Evolutionary conservation across 2,797 vertebrate species (phyloP).

Genomic region (Sebastes trivittatus): DNA sequence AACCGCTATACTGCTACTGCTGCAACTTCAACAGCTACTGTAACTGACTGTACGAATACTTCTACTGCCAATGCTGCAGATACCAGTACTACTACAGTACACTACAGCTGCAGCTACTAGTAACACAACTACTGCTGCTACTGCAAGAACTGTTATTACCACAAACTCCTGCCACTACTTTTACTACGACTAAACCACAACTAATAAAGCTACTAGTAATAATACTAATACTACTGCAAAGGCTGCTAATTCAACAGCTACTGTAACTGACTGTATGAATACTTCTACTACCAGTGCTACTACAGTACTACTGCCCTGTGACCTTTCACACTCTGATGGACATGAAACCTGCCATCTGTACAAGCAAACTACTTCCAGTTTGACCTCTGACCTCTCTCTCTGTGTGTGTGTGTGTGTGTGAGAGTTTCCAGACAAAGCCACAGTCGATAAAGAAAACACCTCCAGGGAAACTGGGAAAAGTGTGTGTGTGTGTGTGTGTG

Average conservation of each 20-base stretch:
- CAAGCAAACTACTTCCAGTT: background rate
- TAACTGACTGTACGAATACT: no score
- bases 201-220: background rate
- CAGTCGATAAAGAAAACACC: constrained; percentile 43
- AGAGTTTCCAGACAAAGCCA: constrained; percentile 14
- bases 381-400: constrained; percentile 23
- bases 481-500: background rate
- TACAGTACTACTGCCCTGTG: background rate
- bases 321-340: background rate
- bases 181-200: background rate
- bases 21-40: background rate
- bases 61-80: no score
- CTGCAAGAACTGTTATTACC: background rate
- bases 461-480: constrained; percentile 7
- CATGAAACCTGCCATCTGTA: background rate
- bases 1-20: background rate
- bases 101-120: no score
- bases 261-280: background rate
- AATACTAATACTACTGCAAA: background rate
- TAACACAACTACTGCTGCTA: background rate
- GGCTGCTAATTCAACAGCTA: background rate
- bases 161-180: background rate
- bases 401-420: background rate
- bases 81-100: background rate
- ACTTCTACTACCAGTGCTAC: background rate